phyloP scores from a whole-genome alignment of 2,113 vertebrate genomes.

The Nycticryphes semicollaris region DNA sequence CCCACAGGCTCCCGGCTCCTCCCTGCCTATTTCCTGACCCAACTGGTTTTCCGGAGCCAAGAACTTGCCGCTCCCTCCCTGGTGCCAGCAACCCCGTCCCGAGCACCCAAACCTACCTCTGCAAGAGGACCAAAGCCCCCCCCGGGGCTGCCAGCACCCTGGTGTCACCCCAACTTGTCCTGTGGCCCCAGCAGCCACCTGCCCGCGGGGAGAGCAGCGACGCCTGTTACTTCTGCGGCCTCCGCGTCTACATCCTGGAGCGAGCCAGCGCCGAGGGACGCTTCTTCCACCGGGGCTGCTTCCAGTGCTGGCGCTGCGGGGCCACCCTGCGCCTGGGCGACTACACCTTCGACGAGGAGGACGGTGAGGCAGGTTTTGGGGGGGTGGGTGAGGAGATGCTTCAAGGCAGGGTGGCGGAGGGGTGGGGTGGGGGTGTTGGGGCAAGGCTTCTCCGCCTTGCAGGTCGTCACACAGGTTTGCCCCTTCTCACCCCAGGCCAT shows the following conservation, averaged over 20 bases:
- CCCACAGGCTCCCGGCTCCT: slow-evolving; percentile 30
- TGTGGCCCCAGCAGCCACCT: neutral
- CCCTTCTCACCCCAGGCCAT: slow-evolving; percentile 15
- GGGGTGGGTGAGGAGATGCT: neutral
- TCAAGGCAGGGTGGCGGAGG: too few relatives aligned
- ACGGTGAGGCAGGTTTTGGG: slow-evolving; percentile 71
- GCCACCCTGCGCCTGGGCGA: slow-evolving; percentile 84
- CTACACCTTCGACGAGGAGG: slow-evolving; percentile 78
- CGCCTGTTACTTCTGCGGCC: slow-evolving; percentile 86
- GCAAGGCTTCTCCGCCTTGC: neutral
- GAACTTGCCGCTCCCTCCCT: neutral
- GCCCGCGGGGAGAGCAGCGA: slow-evolving; percentile 67
- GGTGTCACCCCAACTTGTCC: neutral
- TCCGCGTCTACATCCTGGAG: slow-evolving; percentile 87
- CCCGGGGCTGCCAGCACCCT: neutral
- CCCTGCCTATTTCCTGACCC: slow-evolving; percentile 45
- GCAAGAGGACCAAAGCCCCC: neutral
- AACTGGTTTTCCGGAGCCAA: slow-evolving; percentile 22
- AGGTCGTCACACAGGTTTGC: rapidly evolving
- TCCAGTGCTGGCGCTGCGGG: slow-evolving; percentile 82
- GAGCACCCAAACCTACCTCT: neutral
- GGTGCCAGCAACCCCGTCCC: neutral
- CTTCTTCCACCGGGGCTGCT: slow-evolving; percentile 94
- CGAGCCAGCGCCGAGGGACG: slow-evolving; percentile 85
- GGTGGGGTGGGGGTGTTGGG: neutral